A percentile compares a stretch with the other conserved stretches of the same genome.
These are phyloP conservation scores for Ips nitidus DNA, from an alignment of 1,140 invertebrate species.

Conservation along the genomic window DNA sequence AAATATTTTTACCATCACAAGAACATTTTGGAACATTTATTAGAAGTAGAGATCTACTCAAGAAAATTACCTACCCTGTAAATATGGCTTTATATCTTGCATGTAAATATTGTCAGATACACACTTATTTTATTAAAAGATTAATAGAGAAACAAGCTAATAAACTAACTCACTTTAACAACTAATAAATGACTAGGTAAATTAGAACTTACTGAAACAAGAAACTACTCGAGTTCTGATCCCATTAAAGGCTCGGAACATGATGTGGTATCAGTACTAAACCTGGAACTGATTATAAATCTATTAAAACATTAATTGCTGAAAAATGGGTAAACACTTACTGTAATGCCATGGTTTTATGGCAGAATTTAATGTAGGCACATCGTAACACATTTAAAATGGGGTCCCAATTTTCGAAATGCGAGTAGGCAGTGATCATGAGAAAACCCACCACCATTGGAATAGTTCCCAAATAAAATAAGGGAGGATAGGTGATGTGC, in stretches of 20 bases:
- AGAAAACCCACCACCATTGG: slow-evolving; percentile 80
- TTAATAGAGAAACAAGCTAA: too few relatives aligned
- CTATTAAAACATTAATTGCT: background rate
- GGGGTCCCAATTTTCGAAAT: slow-evolving; percentile 87
- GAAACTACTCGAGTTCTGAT: background rate
- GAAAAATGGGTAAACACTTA: slow-evolving; percentile 21
- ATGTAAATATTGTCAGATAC: too few relatives aligned
- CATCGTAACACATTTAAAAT: slow-evolving; percentile 66
- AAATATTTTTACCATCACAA: too few relatives aligned
- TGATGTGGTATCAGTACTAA: background rate
- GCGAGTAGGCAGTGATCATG: slow-evolving; percentile 70
- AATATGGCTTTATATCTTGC: too few relatives aligned
- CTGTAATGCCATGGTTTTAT: slow-evolving; percentile 42
- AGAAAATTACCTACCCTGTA: too few relatives aligned
- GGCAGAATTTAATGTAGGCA: slow-evolving; percentile 44
- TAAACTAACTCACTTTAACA: too few relatives aligned
- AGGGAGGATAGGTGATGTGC: slow-evolving; percentile 68
- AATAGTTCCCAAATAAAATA: slow-evolving; percentile 79
- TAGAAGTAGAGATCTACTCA: too few relatives aligned
- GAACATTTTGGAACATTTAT: too few relatives aligned
- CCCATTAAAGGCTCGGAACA: slow-evolving; percentile 1
- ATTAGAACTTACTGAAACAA: too few relatives aligned
- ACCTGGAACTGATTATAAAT: background rate
- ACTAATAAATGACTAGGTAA: too few relatives aligned
- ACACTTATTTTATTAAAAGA: too few relatives aligned